Base-by-base conservation (phyloP, 2,797 vertebrate species). In the Vireo griseus region DNA sequence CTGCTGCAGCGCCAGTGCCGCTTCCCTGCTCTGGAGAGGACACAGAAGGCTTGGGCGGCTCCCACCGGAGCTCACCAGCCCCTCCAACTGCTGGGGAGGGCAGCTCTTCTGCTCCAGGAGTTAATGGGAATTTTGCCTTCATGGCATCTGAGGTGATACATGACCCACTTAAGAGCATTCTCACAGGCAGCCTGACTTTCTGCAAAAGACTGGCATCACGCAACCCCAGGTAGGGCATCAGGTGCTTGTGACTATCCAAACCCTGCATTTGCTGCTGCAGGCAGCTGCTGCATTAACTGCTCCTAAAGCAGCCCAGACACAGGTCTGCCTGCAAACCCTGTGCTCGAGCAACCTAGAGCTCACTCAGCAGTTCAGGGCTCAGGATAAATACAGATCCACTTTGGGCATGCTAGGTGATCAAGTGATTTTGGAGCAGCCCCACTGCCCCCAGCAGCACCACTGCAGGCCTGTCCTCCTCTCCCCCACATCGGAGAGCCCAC, bases 11-110 rank as follows among this genome's bases (percentile, higher is more conserved):
- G 0, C 9, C 22, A 4, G 62, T 7, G 2, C 72, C 0, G 2
- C 31, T 22, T 40, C 22, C 44, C 66, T 61, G 16, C 7, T 18
- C 2, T 15, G 22, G 28, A 44, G 24, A 45, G 28, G 28, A 42
- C 59, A 25, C 0, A 0, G 44, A 47, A 28, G 13, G 13, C 28
- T 42, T 1, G 25, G 29, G 37, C 40, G 79, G 62, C 57, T 80
- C 54, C 62, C 48, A 9, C 5, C 0, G 1, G 16, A 48, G 31
- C 50, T 79, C 51, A 14, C 13, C 8, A n/a, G 13, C 48, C 45
- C 44, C 50, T 65, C 40, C 6, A 2, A 52, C 44, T 33, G 26
- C 37, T 15, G 31, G 12, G 65, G 37, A 59, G 29, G 18, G 21
- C 13, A 13, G 18, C 22, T 52, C 44, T 65, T 44, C 62, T 42